Conservation (phyloP, 2,888 invertebrate genomes). For the Gymnoscelis rufifasciata region DNA sequence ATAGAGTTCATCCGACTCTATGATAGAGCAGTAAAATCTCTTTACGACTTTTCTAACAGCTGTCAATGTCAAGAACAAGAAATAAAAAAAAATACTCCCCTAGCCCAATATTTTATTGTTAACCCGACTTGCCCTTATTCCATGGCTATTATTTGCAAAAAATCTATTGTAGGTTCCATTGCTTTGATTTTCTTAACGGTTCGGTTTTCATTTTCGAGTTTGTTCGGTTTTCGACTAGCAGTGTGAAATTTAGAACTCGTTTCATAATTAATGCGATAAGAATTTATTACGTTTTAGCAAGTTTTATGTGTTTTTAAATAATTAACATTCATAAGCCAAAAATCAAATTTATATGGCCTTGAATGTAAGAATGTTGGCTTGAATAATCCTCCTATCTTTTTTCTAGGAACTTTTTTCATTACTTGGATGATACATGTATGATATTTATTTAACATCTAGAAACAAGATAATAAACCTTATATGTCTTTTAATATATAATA, state of each 20-base stretch:
- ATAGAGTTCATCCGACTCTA: conserved; percentile 25
- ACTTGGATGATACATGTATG: too few species aligned
- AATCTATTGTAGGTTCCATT: conserved; percentile 34
- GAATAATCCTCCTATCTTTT: too few species aligned
- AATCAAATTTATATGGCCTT: too few species aligned
- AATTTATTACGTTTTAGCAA: too few species aligned
- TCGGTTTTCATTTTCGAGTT: conserved; percentile 39
- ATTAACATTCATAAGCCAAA: too few species aligned
- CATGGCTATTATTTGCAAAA: conserved; percentile 54
- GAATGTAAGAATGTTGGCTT: too few species aligned
- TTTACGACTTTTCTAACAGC: conserved; percentile 24
- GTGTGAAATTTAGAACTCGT: too few species aligned
- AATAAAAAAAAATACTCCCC: conserved; percentile 32
- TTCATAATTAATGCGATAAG: too few species aligned
- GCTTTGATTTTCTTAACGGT: conserved; percentile 42
- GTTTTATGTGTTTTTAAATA: not conserved
- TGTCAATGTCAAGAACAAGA: conserved; percentile 21
- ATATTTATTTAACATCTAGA: too few species aligned
- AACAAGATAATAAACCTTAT: too few species aligned
- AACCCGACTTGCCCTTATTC: conserved; percentile 47
- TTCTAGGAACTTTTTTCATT: too few species aligned
- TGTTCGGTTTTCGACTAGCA: conserved; percentile 44
- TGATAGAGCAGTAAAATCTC: conserved; percentile 28
- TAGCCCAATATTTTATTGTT: conserved; percentile 36
- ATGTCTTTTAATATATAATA: too few species aligned